Base-by-base conservation (phyloP, 2,113 vertebrate species). In the Probosciger aterrimus region DNA sequence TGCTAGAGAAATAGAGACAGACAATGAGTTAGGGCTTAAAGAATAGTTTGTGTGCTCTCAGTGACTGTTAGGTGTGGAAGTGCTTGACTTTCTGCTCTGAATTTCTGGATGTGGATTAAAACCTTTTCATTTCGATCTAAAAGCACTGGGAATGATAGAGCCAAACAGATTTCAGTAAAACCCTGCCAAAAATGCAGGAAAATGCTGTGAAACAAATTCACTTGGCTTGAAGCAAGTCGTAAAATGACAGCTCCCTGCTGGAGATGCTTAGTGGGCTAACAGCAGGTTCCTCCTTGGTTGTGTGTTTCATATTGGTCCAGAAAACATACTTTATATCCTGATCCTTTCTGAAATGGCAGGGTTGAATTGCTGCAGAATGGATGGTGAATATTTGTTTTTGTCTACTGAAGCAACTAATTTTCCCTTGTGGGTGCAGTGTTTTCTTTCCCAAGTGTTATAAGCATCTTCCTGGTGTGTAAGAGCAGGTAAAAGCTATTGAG, bases 181-280 rank as follows among this genome's bases (percentile, higher is more conserved):
- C 7, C 4, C 53, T 96, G 76, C 93, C 64, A 60, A 60, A 69
- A 63, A 75, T 92, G 75, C 86, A 91, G 95, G 92, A 83, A 74
- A 67, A 86, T 64, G 39, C 94, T 96, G 87, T 93, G 96, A 96
- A 95, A 96, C 92, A 96, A 97, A 93, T 95, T 95, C 22, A 5
- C 74, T 96, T 96, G 90, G 93, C 86, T 84, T 57, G 71, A 92
- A 95, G 37, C 65, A 78, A 91, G 86, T 68, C 7, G 1, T 85
- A 79, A 91, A 92, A 82, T 63, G 92, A 86, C 96, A 92, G 67
- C 93, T 94, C 95, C 95, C 93, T 85, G 96, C 92, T 96, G 96
- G 60, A 97, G 81, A 57, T 91, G 62, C 83, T 94, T 94, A 88
- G 52, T 86, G 86, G 81, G 46, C 65, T 94, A 96, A 91, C 92